These are phyloP conservation scores for Corythornis vintsioides DNA, from an alignment of 2,113 vertebrate species.

Conservation along the genomic window DNA sequence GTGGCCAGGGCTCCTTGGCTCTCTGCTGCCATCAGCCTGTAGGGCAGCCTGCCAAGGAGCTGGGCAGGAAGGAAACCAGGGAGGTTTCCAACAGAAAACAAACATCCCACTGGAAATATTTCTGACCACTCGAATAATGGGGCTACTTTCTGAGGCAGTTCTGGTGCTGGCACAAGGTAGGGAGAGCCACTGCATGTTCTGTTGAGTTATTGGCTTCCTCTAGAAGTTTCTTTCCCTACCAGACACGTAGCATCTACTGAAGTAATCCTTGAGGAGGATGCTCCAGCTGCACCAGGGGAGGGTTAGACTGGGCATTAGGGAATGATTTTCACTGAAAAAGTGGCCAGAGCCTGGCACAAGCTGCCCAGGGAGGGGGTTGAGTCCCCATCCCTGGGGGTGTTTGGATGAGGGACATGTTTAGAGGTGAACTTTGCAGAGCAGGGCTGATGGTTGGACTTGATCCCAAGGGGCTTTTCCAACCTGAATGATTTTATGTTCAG, in stretches of 20 bases:
- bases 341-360: too few relatives aligned
- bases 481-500: background rate
- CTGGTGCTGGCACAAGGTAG: conserved; percentile 11
- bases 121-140: conserved; percentile 29
- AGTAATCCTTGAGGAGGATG: background rate
- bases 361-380: too few relatives aligned
- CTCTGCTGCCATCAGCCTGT: conserved; percentile 20
- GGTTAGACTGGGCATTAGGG: too few relatives aligned
- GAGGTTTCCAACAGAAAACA: conserved; percentile 52
- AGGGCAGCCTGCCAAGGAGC: conserved; percentile 36
- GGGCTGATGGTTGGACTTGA: too few relatives aligned
- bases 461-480: too few relatives aligned
- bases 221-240: background rate
- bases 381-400: too few relatives aligned
- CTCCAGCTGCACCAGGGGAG: too few relatives aligned
- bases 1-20: background rate
- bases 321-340: too few relatives aligned
- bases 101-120: conserved; percentile 51
- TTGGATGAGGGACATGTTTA: too few relatives aligned
- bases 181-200: background rate
- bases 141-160: background rate
- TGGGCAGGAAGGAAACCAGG: conserved; percentile 57
- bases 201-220: background rate
- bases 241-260: background rate
- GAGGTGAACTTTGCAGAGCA: too few relatives aligned